Conservation (phyloP, 2,797 vertebrate species). For the Microctenopoma steveboyesi region DNA sequence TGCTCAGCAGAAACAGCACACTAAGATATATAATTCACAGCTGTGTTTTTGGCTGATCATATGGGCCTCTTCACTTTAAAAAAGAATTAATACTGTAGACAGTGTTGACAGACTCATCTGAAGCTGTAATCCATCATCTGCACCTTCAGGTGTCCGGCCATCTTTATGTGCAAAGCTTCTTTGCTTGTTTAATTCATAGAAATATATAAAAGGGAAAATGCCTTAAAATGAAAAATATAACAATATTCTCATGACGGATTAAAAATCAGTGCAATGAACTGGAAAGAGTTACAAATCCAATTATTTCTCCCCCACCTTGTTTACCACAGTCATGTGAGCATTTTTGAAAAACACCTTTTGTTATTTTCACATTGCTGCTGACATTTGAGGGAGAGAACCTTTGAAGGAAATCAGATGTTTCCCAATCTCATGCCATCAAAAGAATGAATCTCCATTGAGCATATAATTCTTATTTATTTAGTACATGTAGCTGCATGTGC, state of each 20-base stretch:
- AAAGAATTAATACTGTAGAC: slow-evolving; percentile 52
- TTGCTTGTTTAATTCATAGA: background rate
- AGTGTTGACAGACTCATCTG: slow-evolving; percentile 40
- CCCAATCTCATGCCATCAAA: slow-evolving; percentile 11
- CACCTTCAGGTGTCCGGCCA: slow-evolving; percentile 13
- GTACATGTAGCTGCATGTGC: slow-evolving; percentile 7
- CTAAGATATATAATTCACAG: slow-evolving; percentile 53
- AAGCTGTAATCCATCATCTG: slow-evolving; percentile 56
- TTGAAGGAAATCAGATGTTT: slow-evolving; percentile 13
- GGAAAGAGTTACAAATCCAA: background rate
- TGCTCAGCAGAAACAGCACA: slow-evolving; percentile 18
- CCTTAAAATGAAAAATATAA: slow-evolving; percentile 4
- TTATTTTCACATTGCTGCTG: slow-evolving; percentile 35
- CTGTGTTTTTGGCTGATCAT: slow-evolving; percentile 50
- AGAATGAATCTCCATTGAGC: slow-evolving; percentile 4
- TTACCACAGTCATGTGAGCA: slow-evolving; percentile 8
- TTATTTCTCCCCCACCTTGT: slow-evolving; percentile 14
- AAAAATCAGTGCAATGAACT: slow-evolving; percentile 1
- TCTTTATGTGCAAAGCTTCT: no score
- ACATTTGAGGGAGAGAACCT: slow-evolving; percentile 34
- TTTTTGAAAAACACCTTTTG: slow-evolving; percentile 6
- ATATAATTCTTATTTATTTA: slow-evolving; percentile 14
- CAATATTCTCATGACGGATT: background rate
- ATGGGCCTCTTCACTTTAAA: slow-evolving; percentile 56
- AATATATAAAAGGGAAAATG: slow-evolving; percentile 12